phyloP scores from a whole-genome alignment of 2,888 invertebrate species.

The Ernsta delagoae region DNA sequence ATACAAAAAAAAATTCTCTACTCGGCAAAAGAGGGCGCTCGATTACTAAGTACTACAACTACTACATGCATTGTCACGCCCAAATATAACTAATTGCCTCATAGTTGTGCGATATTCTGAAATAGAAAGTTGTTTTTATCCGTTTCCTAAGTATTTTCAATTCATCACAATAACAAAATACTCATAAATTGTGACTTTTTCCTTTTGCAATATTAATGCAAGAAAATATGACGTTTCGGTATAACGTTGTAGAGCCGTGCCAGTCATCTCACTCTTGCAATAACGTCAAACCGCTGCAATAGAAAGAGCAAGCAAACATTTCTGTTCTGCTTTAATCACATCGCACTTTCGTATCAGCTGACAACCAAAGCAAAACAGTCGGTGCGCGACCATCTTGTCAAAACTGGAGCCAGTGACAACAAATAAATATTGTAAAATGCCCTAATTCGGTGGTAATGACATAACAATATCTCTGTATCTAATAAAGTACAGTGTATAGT shows the following conservation, averaged over 20 bases:
- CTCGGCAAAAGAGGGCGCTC: no score
- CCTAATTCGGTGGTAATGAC: constrained; percentile 79
- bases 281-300: constrained; percentile 26
- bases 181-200: constrained; percentile 61
- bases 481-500: constrained; percentile 75
- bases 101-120: constrained; percentile 70
- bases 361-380: constrained; percentile 86
- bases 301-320: constrained; percentile 54
- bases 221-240: constrained; percentile 71
- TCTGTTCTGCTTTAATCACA: constrained; percentile 62
- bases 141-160: constrained; percentile 63
- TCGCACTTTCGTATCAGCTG: constrained; percentile 83
- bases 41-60: no score
- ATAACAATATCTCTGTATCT: constrained; percentile 72
- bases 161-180: constrained; percentile 63
- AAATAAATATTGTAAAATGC: constrained; percentile 84
- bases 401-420: constrained; percentile 82
- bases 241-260: constrained; percentile 45
- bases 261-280: constrained; percentile 56
- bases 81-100: constrained; percentile 64
- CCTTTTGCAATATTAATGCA: constrained; percentile 72
- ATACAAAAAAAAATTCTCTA: no score
- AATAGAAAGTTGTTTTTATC: constrained; percentile 67
- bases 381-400: constrained; percentile 86
- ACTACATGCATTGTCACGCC: constrained; percentile 60